phyloP scores from a whole-genome alignment of 2,888 invertebrate genomes.

The Caenorhabditis angaria region DNA sequence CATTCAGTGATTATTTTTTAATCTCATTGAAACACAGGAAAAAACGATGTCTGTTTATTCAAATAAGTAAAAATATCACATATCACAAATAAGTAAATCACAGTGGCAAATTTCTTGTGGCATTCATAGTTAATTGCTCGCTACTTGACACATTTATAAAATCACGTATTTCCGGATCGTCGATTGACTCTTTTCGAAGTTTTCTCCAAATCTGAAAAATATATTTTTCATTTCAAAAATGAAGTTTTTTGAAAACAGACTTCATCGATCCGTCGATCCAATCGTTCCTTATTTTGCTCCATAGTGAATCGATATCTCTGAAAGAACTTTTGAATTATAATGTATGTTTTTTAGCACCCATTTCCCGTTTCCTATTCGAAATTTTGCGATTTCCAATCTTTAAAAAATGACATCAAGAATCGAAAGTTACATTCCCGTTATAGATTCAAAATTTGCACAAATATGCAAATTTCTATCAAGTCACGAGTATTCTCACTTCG shows the following conservation, averaged over 20 bases:
- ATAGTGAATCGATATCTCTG: constrained; percentile 47
- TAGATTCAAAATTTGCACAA: not conserved
- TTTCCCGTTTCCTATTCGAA: too few relatives aligned
- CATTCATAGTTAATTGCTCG: constrained; percentile 26
- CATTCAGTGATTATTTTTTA: constrained; percentile 3
- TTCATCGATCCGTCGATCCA: constrained; percentile 46
- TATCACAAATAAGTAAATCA: constrained; percentile 12
- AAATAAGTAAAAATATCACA: constrained; percentile 5
- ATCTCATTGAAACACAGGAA: too few relatives aligned
- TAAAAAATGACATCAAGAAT: too few relatives aligned
- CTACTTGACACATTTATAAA: constrained; percentile 34
- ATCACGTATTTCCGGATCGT: constrained; percentile 9
- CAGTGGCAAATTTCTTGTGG: constrained; percentile 27
- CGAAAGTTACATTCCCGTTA: too few relatives aligned
- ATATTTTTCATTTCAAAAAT: not conserved
- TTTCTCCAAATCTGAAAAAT: constrained; percentile 9
- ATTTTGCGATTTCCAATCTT: too few relatives aligned
- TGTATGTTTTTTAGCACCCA: too few relatives aligned
- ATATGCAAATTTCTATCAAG: not conserved
- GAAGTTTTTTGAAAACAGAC: not conserved
- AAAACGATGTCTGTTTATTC: constrained; percentile 19
- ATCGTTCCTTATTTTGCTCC: constrained; percentile 43
- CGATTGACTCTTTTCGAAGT: not conserved
- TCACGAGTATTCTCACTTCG: too few relatives aligned
- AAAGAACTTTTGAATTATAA: too few relatives aligned